Evolutionary conservation across 30 jellyfish, hydroid and myxozoan species (phyloP), one percentile per base, ranked within the genome.

Genomic region (Pelagia noctiluca): DNA sequence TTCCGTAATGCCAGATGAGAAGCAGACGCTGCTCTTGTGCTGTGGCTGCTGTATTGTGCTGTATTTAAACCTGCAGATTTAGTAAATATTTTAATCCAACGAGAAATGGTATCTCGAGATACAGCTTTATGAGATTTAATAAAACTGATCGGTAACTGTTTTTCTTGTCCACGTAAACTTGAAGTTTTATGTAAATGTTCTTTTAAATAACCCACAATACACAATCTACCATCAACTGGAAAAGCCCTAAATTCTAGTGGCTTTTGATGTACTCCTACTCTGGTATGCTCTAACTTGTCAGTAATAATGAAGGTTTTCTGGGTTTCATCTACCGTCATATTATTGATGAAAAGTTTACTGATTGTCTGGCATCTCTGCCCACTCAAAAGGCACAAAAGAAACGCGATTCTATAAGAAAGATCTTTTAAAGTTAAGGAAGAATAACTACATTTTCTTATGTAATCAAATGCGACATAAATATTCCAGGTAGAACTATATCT

Each of bases 21-120:
- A 5, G 76, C 76, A 63, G 76, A 63, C 26, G 76, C 50, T 63
- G 12, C 76, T 63, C 53, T 13, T 63, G 76, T 63, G 50, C 82
- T 22, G 26, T 69, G 66, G 36, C 30, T 38, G n/a, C n/a, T n/a
- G n/a, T n/a, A n/a, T n/a, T n/a, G n/a, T n/a, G n/a, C n/a, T n/a
- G n/a, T n/a, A n/a, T n/a, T n/a, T n/a, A n/a, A n/a, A n/a, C n/a
- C n/a, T n/a, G n/a, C n/a, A n/a, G n/a, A n/a, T n/a, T n/a, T n/a
- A n/a, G n/a, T n/a, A n/a, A n/a, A n/a, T n/a, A n/a, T n/a, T n/a
- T n/a, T n/a, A n/a, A n/a, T n/a, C n/a, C 82, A 69, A 28, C 13
- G 82, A 10, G 82, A 69, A 5, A 69, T 32, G 21, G 82, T 69
- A 5, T 69, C 82, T 2, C 66, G 24, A 0, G 75, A 69, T 69